Evolutionary conservation across 1,140 invertebrate species (phyloP).

Genomic region (Mycetomoellerius zeteki): DNA sequence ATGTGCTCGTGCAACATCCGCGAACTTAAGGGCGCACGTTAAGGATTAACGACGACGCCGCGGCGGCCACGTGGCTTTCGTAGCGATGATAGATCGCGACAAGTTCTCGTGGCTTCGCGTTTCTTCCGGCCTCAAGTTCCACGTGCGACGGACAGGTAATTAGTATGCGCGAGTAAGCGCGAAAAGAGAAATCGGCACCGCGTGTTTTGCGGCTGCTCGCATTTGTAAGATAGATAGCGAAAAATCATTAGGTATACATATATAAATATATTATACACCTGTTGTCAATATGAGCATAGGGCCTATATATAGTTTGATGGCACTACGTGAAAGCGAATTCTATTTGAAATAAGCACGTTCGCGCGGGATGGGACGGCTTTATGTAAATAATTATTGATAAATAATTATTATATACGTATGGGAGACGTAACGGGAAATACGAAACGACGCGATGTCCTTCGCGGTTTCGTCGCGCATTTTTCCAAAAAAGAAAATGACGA

Average conservation of each 20-base stretch:
- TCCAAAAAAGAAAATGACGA: not conserved
- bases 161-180: slow-evolving; percentile 11
- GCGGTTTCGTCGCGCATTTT: slow-evolving; percentile 49
- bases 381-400: slow-evolving; percentile 82
- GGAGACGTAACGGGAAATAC: slow-evolving; percentile 21
- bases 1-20: slow-evolving; percentile 61
- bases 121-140: slow-evolving; percentile 73
- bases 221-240: slow-evolving; percentile 84
- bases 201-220: slow-evolving; percentile 69
- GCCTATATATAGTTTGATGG: slow-evolving; percentile 81
- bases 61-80: slow-evolving; percentile 51
- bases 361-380: slow-evolving; percentile 69
- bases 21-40: slow-evolving; percentile 56
- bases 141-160: slow-evolving; percentile 63
- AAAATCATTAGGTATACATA: slow-evolving; percentile 78
- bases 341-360: slow-evolving; percentile 81
- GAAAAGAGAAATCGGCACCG: slow-evolving; percentile 53
- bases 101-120: slow-evolving; percentile 58
- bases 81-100: slow-evolving; percentile 43
- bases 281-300: slow-evolving; percentile 86
- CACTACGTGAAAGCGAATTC: slow-evolving; percentile 79
- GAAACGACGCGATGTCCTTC: slow-evolving; percentile 20
- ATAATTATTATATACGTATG: slow-evolving; percentile 56
- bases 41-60: slow-evolving; percentile 45
- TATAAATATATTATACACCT: slow-evolving; percentile 79